Evolutionary conservation across 2,113 vertebrate species (phyloP).

Genomic region (Siniperca knerii): DNA sequence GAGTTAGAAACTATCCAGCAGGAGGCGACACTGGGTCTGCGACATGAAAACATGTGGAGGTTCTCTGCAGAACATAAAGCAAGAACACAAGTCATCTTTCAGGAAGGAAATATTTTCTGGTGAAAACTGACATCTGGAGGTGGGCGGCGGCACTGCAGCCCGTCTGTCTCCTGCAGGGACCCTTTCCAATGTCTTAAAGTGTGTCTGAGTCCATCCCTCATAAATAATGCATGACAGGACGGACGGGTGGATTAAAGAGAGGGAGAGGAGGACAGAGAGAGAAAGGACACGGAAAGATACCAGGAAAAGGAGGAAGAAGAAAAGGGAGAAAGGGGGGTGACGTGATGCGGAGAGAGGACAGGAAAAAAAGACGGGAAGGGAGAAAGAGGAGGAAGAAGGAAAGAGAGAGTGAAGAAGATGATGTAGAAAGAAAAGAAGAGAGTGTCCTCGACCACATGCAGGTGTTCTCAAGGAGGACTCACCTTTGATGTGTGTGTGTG

Average conservation of each 20-base stretch:
- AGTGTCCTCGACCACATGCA: conserved; percentile 33
- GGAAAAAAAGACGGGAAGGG: neutral
- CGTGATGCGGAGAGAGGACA: neutral
- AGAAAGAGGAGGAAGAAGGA: neutral
- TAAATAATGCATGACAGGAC: conserved; percentile 5
- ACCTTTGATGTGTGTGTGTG: neutral
- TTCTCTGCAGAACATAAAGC: neutral
- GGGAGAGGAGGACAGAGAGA: neutral
- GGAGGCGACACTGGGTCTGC: neutral
- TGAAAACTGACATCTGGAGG: conserved; percentile 53
- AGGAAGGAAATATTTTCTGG: neutral
- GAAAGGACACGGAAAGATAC: neutral
- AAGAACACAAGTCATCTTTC: neutral
- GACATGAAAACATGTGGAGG: neutral
- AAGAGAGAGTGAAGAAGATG: neutral
- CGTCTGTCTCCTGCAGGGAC: neutral
- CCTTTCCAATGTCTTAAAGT: neutral
- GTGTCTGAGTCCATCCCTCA: neutral
- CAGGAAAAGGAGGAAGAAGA: neutral
- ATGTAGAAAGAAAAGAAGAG: neutral
- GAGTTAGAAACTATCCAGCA: neutral
- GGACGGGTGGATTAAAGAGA: neutral
- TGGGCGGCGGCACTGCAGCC: neutral
- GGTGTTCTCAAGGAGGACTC: conserved; percentile 38
- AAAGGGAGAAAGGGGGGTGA: neutral